Base-by-base conservation (phyloP, 2,797 vertebrate species). In the Xiphophorus birchmanni region DNA sequence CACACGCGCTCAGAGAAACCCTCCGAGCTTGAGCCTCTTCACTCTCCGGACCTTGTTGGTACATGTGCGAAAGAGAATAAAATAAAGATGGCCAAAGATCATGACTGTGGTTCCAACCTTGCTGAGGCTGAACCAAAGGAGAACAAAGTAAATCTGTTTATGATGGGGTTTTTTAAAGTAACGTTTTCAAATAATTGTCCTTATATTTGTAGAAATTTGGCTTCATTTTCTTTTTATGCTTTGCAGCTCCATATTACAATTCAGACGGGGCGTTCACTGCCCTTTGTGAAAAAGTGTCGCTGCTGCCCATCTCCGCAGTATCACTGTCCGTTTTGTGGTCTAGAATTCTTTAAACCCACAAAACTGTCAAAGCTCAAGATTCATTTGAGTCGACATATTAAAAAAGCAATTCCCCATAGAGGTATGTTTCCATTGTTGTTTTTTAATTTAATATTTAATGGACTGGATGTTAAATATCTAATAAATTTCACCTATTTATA, bases 241-340 rank as follows among this genome's bases (percentile, higher is more conserved):
- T 40, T 67, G 5, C 35, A 67, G 63, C 35, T 40, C 32, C 63
- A 67, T 23, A 9, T 40, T 21, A 67, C 63, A 10, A 4, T 67
- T 67, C 32, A 67, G 63, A 67, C 6, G 35, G 63, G 63, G 9
- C 35, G 15, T 67, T 67, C 63, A 67, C 18, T 67, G 63, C 63
- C 63, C 18, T 21, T 18, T 40, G 15, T 67, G 32, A 8, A 40
- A 23, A 67, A 40, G 32, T 67, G 63, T 21, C 6, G 18, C 63
- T 67, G 63, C 63, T 67, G 63, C 63, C 35, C 63, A 10, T 40
- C 63, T 67, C 32, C 63, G 21, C 63, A 18, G 63, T 67, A 67
- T 40, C 63, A 67, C 63, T 67, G 63, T 40, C 63, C 63, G 2
- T 67, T 67, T 40, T 67, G 63, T 23, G 35, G 2, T 9, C 15